Base-by-base conservation (phyloP, 1,140 invertebrate genomes). In the Agrilus planipennis region DNA sequence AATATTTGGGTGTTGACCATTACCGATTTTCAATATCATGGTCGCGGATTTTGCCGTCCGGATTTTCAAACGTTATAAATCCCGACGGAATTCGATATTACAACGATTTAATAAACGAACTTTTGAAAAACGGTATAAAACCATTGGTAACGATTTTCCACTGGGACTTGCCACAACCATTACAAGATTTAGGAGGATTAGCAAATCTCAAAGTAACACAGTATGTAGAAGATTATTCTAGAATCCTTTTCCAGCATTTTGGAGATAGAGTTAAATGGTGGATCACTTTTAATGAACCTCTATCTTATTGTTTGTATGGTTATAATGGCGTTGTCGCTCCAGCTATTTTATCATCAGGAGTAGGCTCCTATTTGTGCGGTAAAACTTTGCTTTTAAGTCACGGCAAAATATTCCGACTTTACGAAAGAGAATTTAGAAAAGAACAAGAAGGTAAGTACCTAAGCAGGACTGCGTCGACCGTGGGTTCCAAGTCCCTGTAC, bases 21-120 rank as follows among this genome's bases (percentile, higher is more conserved):
- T 69, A 68, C 35, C 60, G 76, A 20, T 69, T 77, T 53, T 80
- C 76, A 0, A 61, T 80, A 39, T 71, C 72, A 9, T 79, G 76
- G 76, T 41, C 69, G 2, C 49, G 72, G 29, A 45, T 58, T 21
- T 42, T 58, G 18, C 56, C 56, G 6, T 39, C 25, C 9, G 55
- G 55, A 11, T 52, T 35, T 27, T 50, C 58, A 2, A 65, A 70
- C 46, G 44, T 61, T 11, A 51, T 79, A 1, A 80, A 78, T 52
- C 58, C 67, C 18, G 66, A 69, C 39, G 78, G 77, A 4, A 50
- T 76, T 2, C 54, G 66, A 3, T 80, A 79, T 53, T 81, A 81
- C 55, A 72, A 77, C 41, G 67, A 70, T 20, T 53, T 81, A 0
- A 70, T 81, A 11, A 59, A 77, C 50, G 69, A 69, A 40, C 54